Evolutionary conservation across 2,888 invertebrate genomes (phyloP).

Genomic region (Drosophila atroscutellata): DNA sequence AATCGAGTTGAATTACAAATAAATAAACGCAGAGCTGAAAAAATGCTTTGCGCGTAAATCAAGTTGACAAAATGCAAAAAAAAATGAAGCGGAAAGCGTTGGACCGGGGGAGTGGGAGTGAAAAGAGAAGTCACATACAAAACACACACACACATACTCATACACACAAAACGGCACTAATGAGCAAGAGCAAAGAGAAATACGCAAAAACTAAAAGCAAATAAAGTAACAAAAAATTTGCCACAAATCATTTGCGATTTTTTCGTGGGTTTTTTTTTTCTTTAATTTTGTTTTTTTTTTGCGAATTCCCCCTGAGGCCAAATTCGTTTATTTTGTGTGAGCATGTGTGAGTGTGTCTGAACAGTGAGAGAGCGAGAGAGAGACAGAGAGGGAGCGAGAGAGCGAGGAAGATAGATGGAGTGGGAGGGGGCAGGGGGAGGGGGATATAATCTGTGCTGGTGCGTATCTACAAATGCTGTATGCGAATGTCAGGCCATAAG

Average conservation of each 20-base stretch:
- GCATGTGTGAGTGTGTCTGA: conserved; percentile 5
- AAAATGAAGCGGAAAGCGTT: conserved; percentile 26
- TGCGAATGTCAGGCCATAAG: conserved; percentile 73
- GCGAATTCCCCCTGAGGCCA: conserved; percentile 72
- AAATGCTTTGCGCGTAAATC: conserved; percentile 75
- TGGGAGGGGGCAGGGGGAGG: neutral
- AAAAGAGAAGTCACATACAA: conserved; percentile 12
- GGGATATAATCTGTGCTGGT: conserved; percentile 49
- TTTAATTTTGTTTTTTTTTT: conserved; percentile 35
- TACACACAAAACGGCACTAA: conserved; percentile 66
- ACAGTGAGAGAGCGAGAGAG: neutral
- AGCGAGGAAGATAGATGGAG: neutral
- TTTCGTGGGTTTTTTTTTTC: conserved; percentile 40
- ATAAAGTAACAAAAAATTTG: conserved; percentile 57
- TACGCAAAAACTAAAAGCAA: conserved; percentile 66
- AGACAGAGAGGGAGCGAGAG: neutral
- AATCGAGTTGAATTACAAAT: conserved; percentile 31
- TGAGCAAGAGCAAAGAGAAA: conserved; percentile 67
- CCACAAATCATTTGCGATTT: conserved; percentile 78
- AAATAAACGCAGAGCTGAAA: conserved; percentile 39
- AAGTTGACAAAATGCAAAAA: conserved; percentile 73
- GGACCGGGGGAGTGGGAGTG: neutral
- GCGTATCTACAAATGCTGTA: conserved; percentile 71
- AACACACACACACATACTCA: conserved; percentile 26
- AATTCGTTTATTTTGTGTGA: conserved; percentile 72